A percentile compares a stretch with the other conserved stretches of the same genome.
Evolutionary conservation across 2,113 vertebrate genomes (phyloP).

Genomic region (Bos javanicus): DNA sequence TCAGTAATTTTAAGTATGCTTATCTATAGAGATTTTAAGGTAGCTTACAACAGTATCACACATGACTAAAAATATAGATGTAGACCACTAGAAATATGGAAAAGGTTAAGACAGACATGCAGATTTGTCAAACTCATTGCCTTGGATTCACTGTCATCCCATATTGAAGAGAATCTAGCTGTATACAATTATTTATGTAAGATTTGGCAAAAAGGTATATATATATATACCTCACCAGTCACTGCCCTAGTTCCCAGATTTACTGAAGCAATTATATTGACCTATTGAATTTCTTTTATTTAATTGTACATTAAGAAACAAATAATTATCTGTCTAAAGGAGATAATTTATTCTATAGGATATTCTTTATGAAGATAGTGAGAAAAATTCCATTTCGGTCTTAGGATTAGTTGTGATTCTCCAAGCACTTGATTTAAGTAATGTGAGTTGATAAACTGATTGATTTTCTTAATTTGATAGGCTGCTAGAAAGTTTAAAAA

Average conservation of each 20-base stretch:
- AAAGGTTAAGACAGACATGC: background rate
- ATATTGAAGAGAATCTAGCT: background rate
- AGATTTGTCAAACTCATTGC: background rate
- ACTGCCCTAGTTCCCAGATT: background rate
- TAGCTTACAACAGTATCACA: background rate
- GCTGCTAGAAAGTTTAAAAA: background rate
- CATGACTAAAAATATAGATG: background rate
- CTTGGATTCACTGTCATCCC: background rate
- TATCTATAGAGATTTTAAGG: background rate
- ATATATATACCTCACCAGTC: background rate
- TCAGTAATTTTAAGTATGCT: background rate
- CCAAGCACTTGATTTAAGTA: background rate
- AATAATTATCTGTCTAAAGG: background rate
- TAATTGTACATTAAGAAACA: background rate
- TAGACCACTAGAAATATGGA: background rate
- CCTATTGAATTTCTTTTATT: background rate
- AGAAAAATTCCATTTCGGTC: background rate
- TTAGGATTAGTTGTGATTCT: constrained; percentile 27
- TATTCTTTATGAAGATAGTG: background rate
- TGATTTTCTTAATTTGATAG: background rate
- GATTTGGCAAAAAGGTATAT: background rate
- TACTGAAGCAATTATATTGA: background rate
- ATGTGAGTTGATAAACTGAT: background rate
- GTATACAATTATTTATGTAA: background rate
- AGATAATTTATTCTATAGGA: background rate